Percentiles rank a stretch among this genome's conserved stretches.
phyloP scores from a whole-genome alignment of 1,140 invertebrate genomes.

The Drosophila baimaii region DNA sequence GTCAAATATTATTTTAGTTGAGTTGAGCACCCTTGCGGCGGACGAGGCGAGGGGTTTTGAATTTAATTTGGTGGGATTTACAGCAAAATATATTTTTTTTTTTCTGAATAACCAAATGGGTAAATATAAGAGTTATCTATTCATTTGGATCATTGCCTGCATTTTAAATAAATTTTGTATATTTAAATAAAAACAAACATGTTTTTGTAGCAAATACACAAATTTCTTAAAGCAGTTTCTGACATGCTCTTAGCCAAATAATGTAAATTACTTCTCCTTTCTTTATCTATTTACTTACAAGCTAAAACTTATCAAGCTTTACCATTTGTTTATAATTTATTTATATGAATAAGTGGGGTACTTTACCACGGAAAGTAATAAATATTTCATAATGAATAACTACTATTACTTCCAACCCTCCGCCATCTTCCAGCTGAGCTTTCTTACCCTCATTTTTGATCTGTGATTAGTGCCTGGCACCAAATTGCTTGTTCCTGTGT shows the following conservation, averaged over 20 bases:
- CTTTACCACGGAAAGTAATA: neutral
- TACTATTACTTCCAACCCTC: neutral
- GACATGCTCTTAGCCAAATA: neutral
- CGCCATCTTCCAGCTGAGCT: neutral
- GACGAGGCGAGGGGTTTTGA: neutral
- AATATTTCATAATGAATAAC: slow-evolving; percentile 12
- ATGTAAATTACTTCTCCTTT: neutral
- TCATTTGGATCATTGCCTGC: too few relatives aligned
- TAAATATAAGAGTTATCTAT: too few relatives aligned
- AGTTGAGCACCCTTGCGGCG: neutral
- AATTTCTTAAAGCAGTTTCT: too few relatives aligned
- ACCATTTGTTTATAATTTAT: neutral
- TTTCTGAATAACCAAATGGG: neutral
- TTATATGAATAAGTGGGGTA: neutral
- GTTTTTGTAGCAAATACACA: too few relatives aligned
- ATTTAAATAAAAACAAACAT: too few relatives aligned
- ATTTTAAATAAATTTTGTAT: too few relatives aligned
- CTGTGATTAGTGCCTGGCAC: slow-evolving; percentile 29
- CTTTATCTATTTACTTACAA: too few relatives aligned
- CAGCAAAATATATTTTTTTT: neutral
- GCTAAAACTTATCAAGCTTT: neutral
- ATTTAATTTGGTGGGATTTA: neutral
- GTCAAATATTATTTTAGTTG: slow-evolving; percentile 45
- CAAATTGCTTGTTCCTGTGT: slow-evolving; percentile 52
- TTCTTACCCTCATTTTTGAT: slow-evolving; percentile 11